Conservation (phyloP, 2,113 vertebrate genomes). For the Porphyrio hochstetteri region DNA sequence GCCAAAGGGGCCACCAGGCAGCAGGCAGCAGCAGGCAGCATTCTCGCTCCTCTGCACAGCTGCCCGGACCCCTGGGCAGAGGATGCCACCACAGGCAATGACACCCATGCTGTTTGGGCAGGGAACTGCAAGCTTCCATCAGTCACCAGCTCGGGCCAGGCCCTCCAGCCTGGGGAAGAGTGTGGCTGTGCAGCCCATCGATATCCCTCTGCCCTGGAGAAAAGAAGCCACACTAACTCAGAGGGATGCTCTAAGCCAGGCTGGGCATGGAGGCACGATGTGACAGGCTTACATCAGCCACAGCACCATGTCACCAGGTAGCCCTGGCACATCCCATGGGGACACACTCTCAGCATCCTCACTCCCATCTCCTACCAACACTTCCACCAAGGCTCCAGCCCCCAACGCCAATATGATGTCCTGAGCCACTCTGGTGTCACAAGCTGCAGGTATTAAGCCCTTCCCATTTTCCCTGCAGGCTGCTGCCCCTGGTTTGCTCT, state of each 20-base stretch:
- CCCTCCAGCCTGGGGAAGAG: background rate
- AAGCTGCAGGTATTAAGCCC: background rate
- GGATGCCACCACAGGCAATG: rapidly evolving
- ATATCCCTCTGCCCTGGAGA: background rate
- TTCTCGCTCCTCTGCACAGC: background rate
- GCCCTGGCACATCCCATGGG: background rate
- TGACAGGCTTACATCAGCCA: background rate
- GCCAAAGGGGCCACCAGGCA: background rate
- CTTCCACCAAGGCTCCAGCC: background rate
- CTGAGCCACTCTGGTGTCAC: background rate
- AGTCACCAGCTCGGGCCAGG: background rate
- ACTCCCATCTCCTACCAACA: background rate
- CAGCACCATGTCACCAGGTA: background rate
- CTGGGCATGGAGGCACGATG: rapidly evolving
- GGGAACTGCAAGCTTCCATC: background rate
- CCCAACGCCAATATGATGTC: rapidly evolving
- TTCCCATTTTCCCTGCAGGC: background rate
- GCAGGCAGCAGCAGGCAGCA: background rate
- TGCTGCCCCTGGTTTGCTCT: background rate
- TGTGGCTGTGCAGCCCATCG: background rate
- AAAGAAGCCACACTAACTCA: background rate
- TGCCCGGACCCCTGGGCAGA: background rate
- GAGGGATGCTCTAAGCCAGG: background rate
- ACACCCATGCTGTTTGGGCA: background rate
- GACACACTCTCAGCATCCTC: background rate